Conservation (phyloP, 2,113 vertebrate genomes). For the Oryzias javanicus region DNA sequence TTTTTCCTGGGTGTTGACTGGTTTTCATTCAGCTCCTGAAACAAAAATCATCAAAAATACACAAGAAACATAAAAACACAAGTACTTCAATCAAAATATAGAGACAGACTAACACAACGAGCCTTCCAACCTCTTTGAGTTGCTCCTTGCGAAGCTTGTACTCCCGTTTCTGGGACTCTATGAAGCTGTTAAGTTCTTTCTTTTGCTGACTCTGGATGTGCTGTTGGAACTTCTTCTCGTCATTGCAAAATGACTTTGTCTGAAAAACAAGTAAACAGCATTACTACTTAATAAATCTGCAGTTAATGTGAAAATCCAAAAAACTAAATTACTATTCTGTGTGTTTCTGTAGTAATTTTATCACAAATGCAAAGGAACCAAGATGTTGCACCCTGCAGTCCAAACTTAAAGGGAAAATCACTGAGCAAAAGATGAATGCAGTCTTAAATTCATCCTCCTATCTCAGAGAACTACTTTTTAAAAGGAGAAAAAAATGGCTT, state of each 20-base stretch:
- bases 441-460: no score
- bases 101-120: neutral
- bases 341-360: no score
- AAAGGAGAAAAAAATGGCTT: no score
- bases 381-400: no score
- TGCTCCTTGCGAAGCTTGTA: slow-evolving; percentile 98
- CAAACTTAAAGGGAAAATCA: no score
- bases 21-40: slow-evolving; percentile 95
- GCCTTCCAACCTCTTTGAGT: slow-evolving; percentile 87
- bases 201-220: slow-evolving; percentile 98
- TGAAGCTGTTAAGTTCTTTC: slow-evolving; percentile 94
- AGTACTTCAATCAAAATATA: neutral
- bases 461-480: no score
- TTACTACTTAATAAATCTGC: slow-evolving; percentile 6
- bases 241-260: slow-evolving; percentile 93
- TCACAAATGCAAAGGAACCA: no score
- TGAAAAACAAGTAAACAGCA: slow-evolving; percentile 63
- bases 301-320: no score
- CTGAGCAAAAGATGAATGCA: no score
- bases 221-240: slow-evolving; percentile 98
- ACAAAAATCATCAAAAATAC: neutral
- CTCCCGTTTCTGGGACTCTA: slow-evolving; percentile 96
- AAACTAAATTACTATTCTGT: no score
- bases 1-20: slow-evolving; percentile 99
- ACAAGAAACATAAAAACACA: neutral